Evolutionary conservation across 2,888 invertebrate genomes (phyloP), one percentile per base, ranked within the genome.

Genomic region (Nudaria mundana): DNA sequence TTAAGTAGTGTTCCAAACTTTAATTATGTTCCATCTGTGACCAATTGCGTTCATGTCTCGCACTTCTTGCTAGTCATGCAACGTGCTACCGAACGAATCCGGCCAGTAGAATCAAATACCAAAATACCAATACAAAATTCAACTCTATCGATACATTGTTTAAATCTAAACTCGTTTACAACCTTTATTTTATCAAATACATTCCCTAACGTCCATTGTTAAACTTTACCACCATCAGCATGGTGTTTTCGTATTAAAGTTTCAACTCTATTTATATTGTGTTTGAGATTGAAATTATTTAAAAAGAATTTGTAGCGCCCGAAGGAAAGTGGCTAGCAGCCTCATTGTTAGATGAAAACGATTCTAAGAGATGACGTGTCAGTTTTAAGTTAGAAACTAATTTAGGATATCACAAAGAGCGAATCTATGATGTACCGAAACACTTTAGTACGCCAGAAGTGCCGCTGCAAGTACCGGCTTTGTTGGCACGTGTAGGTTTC

Each of bases 1-100:
- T 87, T 85, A 86, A 79, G 76, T 80, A 80, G 78, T 83, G 81
- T 81, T 81, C 85, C 83, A 83, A 88, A 88, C 86, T 88, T 88
- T 88, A 88, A 88, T 88, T 88, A 87, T 82, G 79, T 88, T 85
- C 82, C 66, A 81, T 73, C 86, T 88, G 88, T 88, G 87, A 84
- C 88, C 88, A 88, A 88, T 88, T 79, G 83, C 72, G 83, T 80
- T 88, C 88, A 86, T 88, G 87, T 85, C 86, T 80, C 82, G 75
- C 71, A 71, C 79, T 82, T 86, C 77, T 84, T 72, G 78, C 86
- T 61, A 86, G 88, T 88, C 88, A 88, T 87, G 76, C 88, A 72
- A 78, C 86, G 82, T 84, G 88, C 88, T 88, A 88, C 88, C 76
- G 88, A 79, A 81, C 48, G 44, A 52, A 57, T 55, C 55, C 49